A percentile compares a stretch with the other conserved stretches of the same genome.
Conservation (phyloP, 2,113 vertebrate genomes). For the Setophaga coronata region DNA sequence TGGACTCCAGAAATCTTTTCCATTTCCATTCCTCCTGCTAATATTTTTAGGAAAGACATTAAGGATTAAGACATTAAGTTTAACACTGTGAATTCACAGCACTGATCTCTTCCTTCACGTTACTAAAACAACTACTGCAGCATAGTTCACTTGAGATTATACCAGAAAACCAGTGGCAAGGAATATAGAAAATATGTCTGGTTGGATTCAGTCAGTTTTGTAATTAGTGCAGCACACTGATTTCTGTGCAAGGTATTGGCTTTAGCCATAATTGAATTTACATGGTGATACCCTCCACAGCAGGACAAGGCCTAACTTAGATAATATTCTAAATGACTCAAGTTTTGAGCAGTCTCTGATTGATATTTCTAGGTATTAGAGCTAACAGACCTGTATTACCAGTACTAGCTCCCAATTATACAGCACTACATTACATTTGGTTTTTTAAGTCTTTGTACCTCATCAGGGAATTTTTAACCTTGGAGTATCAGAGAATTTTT, state of each 20-base stretch:
- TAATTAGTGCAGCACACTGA: not conserved
- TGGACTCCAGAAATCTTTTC: not conserved
- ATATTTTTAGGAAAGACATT: not conserved
- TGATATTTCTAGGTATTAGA: not conserved
- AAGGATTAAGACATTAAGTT: not conserved
- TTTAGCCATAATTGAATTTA: not conserved
- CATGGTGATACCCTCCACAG: not conserved
- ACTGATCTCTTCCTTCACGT: not conserved
- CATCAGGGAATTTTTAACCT: not conserved
- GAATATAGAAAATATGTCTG: not conserved
- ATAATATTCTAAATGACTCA: not conserved
- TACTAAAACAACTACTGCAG: not conserved
- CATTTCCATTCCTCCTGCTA: fast-evolving
- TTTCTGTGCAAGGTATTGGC: not conserved
- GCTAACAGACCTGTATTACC: not conserved
- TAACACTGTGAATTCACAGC: not conserved
- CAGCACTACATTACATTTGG: not conserved
- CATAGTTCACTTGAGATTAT: not conserved
- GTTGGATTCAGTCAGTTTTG: not conserved
- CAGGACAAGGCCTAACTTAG: not conserved
- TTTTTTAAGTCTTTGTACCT: not conserved
- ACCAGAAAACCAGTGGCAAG: not conserved
- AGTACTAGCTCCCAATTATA: not conserved
- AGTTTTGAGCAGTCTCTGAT: not conserved
- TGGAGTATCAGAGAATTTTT: not conserved